phyloP scores from a whole-genome alignment of 2,113 vertebrate species.

The Meles meles region DNA sequence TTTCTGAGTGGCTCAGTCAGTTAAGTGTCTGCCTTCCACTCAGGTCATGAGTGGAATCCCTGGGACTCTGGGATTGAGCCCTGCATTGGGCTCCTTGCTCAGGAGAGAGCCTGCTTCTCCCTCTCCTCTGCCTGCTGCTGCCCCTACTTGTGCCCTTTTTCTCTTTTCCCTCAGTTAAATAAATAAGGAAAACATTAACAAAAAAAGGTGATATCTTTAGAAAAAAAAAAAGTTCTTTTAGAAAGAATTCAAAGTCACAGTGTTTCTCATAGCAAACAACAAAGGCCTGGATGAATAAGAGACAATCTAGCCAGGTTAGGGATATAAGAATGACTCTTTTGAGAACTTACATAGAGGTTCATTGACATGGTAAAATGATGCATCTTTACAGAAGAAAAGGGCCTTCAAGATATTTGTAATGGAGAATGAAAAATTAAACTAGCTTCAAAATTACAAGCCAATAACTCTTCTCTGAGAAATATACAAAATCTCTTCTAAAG shows the following conservation, averaged over 20 bases:
- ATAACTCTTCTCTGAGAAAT: background rate
- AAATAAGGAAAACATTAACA: background rate
- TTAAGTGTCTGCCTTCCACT: background rate
- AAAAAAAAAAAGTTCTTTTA: background rate
- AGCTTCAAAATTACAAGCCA: background rate
- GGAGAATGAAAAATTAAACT: background rate
- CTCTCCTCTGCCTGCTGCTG: background rate
- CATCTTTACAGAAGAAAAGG: background rate
- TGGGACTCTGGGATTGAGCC: background rate
- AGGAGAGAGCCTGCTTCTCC: no score
- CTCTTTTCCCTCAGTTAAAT: background rate
- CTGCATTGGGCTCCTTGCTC: background rate
- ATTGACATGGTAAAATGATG: background rate
- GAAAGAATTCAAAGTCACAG: background rate
- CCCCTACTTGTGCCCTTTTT: background rate
- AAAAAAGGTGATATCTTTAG: background rate
- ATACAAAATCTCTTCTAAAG: background rate
- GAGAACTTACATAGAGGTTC: background rate
- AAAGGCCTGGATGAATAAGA: background rate
- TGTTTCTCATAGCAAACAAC: background rate
- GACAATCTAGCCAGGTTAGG: background rate
- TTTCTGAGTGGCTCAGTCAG: background rate
- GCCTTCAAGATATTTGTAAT: background rate
- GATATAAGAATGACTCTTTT: background rate
- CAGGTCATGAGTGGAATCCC: background rate